Percentiles rank a stretch among this genome's conserved stretches.
Evolutionary conservation across 2,113 vertebrate genomes (phyloP).

Genomic region (Chamaea fasciata): DNA sequence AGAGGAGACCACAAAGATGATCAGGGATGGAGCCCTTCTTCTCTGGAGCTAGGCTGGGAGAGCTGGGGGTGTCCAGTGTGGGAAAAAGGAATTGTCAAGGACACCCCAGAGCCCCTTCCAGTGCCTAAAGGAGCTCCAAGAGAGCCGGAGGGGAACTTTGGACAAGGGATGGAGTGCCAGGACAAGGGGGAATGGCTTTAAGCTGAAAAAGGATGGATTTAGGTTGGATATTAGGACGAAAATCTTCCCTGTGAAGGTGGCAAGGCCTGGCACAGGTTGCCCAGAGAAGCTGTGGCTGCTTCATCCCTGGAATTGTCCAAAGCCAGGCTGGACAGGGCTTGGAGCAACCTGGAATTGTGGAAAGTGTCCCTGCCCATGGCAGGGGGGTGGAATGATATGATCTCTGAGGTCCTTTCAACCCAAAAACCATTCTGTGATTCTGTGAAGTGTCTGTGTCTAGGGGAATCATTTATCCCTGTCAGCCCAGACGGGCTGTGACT

Average conservation of each 20-base stretch:
- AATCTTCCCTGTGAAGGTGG: background rate
- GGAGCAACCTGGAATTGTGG: background rate
- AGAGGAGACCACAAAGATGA: background rate
- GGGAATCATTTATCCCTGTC: background rate
- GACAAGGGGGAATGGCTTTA: background rate
- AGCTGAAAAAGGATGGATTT: background rate
- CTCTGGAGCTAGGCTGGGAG: background rate
- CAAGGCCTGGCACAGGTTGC: accelerated
- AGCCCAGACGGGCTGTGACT: background rate
- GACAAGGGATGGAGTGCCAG: background rate
- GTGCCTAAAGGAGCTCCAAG: background rate
- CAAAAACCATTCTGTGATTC: background rate
- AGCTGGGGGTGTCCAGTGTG: background rate
- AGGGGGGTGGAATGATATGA: accelerated
- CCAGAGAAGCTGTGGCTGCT: background rate
- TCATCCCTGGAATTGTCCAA: background rate
- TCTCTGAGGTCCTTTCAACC: background rate
- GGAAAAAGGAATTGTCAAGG: background rate
- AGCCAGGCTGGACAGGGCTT: accelerated
- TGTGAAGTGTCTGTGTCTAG: background rate
- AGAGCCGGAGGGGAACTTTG: background rate
- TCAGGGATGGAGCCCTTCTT: background rate
- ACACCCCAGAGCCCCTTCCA: background rate
- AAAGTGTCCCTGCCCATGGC: background rate
- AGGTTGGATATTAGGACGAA: background rate